Evolutionary conservation across 2,113 vertebrate species (phyloP).

Genomic region (Paradoxurus hermaphroditus): DNA sequence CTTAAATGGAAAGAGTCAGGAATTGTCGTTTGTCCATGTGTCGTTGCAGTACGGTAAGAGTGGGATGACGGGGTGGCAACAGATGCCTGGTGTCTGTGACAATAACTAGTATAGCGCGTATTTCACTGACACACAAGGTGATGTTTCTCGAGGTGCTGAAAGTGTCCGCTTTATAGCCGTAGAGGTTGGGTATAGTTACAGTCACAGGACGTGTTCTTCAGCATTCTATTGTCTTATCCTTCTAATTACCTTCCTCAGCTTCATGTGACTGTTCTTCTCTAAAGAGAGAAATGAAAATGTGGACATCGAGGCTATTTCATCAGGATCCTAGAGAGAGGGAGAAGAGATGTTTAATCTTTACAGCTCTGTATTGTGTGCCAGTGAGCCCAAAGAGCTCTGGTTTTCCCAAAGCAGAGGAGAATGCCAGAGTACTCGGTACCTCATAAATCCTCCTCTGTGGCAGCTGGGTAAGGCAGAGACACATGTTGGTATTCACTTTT

Average conservation of each 20-base stretch:
- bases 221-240: background rate
- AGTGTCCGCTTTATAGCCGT: background rate
- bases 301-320: background rate
- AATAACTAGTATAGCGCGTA: background rate
- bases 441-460: background rate
- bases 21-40: background rate
- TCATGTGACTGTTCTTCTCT: background rate
- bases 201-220: background rate
- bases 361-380: background rate
- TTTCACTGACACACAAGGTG: background rate
- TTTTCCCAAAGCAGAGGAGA: background rate
- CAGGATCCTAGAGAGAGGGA: background rate
- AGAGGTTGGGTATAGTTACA: background rate
- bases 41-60: background rate
- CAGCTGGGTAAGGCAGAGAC: fast-evolving
- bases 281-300: background rate
- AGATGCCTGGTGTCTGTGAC: background rate
- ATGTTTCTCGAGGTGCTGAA: fast-evolving
- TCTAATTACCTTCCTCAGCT: background rate
- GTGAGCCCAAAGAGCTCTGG: background rate
- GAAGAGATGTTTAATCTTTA: background rate
- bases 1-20: background rate
- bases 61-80: background rate
- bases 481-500: background rate
- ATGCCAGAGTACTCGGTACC: background rate